These are phyloP conservation scores for Diploscapter pachys DNA, from an alignment of 1,140 invertebrate genomes.

Conservation along the genomic window DNA sequence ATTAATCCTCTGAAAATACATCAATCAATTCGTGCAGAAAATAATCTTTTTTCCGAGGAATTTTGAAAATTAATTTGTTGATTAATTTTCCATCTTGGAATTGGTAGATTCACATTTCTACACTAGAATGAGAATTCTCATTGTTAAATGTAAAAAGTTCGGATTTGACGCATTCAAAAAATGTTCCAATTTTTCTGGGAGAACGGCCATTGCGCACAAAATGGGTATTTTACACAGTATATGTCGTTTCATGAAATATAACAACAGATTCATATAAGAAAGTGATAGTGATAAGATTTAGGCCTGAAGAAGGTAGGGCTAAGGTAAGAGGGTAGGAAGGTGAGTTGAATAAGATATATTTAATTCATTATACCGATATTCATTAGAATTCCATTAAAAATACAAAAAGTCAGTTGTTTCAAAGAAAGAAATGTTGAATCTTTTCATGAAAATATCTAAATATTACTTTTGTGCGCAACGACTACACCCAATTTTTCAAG, in stretches of 20 bases:
- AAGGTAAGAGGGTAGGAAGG: not conserved
- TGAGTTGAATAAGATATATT: not conserved
- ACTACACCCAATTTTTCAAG: not conserved
- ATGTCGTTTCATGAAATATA: not conserved
- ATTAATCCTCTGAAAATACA: constrained; percentile 3
- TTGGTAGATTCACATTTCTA: not conserved
- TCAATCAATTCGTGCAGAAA: not conserved
- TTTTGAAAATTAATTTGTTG: not conserved
- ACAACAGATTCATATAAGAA: too few species aligned
- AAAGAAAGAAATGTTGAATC: not conserved
- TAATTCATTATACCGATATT: constrained; percentile 6
- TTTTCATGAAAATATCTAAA: too few species aligned
- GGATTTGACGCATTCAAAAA: too few species aligned
- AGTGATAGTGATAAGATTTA: too few species aligned
- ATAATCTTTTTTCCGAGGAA: not conserved
- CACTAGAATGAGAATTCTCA: too few species aligned
- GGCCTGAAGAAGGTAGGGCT: not conserved
- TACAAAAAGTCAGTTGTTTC: too few species aligned
- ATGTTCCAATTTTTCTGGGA: too few species aligned
- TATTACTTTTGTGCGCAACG: not conserved
- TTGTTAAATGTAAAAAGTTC: too few species aligned
- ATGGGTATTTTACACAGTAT: not conserved
- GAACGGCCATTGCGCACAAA: too few species aligned
- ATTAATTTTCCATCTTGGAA: not conserved
- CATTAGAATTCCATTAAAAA: too few species aligned